Evolutionary conservation across 2,113 vertebrate genomes (phyloP), one percentile per base, ranked within the genome.

Genomic region (Aleadryas rufinucha): DNA sequence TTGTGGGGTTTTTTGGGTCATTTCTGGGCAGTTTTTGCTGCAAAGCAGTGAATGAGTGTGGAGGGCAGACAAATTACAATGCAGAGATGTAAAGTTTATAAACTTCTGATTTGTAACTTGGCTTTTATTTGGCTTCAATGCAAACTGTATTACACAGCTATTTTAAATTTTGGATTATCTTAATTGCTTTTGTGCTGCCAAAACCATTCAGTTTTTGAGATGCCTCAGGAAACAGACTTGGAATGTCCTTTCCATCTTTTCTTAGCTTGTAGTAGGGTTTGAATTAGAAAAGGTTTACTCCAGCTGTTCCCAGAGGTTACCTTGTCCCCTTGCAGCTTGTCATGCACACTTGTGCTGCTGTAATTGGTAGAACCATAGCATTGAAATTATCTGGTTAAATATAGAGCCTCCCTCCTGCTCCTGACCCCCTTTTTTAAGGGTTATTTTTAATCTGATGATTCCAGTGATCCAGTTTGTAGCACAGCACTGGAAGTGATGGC

Each of bases 381-480:
- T 4, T 95, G 86, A 74, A 92, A 63, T 93, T 15, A 84, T 9
- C 68, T 92, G 47, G 68, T 95, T 96, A 97, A 93, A 96, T 96
- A 92, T 89, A 95, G 93, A 66, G 35, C 68, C 54, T 84, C 74
- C 54, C 65, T 72, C 71, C 76, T 94, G 92, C 71, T 96, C 56
- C 52, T 94, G 90, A 79, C 88, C 89, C 85, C 74, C 44, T 88
- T 93, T 97, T 95, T 93, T 74, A 80, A 86, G 72, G 71, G 88
- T 96, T 96, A 95, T 97, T 96, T 97, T 96, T 96, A 97, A 90
- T 80, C 75, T 86, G 94, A 94, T 94, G 86, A 86, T 90, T 90
- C 68, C 75, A 90, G 68, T 88, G 95, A 86, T 94, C 95, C 83
- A 92, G 71, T 96, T 93, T 66, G 47, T n/a, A 92, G 68, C 33